Conservation (phyloP, 2,888 invertebrate species). For the Stenurella melanura region DNA sequence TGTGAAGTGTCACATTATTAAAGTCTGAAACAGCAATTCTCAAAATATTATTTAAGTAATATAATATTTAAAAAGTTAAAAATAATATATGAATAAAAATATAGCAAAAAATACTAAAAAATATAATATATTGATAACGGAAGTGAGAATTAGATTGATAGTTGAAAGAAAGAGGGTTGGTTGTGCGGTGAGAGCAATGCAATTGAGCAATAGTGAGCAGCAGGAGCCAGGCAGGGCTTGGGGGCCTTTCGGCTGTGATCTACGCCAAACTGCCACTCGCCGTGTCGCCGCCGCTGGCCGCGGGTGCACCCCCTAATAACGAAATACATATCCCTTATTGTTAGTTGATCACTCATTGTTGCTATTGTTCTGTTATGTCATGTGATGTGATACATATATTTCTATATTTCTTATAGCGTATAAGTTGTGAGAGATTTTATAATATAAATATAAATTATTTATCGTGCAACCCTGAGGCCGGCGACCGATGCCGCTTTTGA, state of each 20-base stretch:
- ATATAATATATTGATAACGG: constrained; percentile 59
- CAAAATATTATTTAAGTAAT: constrained; percentile 73
- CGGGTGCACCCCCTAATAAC: constrained; percentile 69
- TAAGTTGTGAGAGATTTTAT: constrained; percentile 71
- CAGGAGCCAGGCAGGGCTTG: constrained; percentile 60
- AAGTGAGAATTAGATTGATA: constrained; percentile 63
- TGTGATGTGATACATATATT: constrained; percentile 73
- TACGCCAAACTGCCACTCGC: constrained; percentile 71
- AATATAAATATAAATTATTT: constrained; percentile 63
- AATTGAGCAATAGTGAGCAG: constrained; percentile 55
- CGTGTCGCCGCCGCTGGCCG: constrained; percentile 58
- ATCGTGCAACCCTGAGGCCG: constrained; percentile 57
- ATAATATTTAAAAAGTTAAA: constrained; percentile 66
- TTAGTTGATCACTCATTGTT: constrained; percentile 73
- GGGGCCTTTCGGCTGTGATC: constrained; percentile 73
- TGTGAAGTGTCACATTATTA: constrained; percentile 72
- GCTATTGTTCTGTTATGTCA: constrained; percentile 73
- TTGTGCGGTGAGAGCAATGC: constrained; percentile 57
- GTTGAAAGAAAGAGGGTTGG: constrained; percentile 53
- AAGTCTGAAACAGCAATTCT: constrained; percentile 75
- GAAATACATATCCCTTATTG: constrained; percentile 75
- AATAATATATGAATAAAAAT: constrained; percentile 66
- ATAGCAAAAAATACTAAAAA: constrained; percentile 68
- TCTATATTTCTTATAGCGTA: constrained; percentile 71
- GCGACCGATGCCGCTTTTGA: constrained; percentile 57